These are phyloP conservation scores for Tachycineta bicolor DNA, from an alignment of 2,113 vertebrate species.

Conservation along the genomic window DNA sequence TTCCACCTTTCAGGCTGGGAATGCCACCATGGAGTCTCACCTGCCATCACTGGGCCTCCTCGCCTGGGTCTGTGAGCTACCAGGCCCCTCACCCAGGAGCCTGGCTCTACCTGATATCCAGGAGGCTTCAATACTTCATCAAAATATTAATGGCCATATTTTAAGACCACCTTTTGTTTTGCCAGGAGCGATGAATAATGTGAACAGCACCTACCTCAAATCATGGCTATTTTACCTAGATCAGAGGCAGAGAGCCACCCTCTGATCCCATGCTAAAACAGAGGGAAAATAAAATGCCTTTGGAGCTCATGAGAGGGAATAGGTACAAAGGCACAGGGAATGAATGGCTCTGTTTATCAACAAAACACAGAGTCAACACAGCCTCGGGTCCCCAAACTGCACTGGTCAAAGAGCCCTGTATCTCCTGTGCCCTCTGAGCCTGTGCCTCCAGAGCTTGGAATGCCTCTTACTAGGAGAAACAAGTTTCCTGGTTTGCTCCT, in stretches of 20 bases:
- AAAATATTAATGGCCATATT: constrained; percentile 26
- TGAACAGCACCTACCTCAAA: background rate
- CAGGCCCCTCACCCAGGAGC: background rate
- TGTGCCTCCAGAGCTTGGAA: background rate
- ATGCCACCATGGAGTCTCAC: background rate
- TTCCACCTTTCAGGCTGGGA: background rate
- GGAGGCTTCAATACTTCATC: constrained; percentile 10
- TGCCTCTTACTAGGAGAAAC: constrained; percentile 13
- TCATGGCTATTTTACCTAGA: background rate
- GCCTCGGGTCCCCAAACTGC: rapidly evolving
- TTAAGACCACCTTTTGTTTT: constrained; percentile 49
- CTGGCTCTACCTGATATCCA: background rate
- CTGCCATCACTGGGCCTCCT: background rate
- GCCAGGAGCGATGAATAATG: constrained; percentile 43
- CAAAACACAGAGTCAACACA: background rate
- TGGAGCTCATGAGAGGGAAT: background rate
- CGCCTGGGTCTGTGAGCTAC: background rate
- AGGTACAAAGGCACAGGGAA: background rate
- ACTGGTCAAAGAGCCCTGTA: background rate
- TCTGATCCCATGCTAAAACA: background rate
- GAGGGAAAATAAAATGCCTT: background rate
- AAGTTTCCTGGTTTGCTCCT: constrained; percentile 58
- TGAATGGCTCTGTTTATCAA: background rate
- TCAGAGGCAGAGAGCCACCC: background rate
- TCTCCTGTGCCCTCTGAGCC: background rate